Evolutionary conservation across 2,888 invertebrate species (phyloP).

Genomic region (Orthosia gracilis): DNA sequence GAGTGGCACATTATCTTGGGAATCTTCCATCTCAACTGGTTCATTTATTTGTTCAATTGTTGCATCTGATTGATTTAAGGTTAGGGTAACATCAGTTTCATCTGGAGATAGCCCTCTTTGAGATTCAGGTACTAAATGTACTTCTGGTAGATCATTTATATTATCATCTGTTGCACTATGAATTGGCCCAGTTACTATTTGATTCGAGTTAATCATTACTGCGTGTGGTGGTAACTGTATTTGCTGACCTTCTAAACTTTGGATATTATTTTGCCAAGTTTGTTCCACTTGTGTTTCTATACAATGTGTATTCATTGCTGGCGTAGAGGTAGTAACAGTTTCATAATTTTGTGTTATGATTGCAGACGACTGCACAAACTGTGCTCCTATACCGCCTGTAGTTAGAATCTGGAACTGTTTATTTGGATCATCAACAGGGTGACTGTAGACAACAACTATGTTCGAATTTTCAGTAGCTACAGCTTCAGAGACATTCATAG

Average conservation of each 20-base stretch:
- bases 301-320: conserved; percentile 86
- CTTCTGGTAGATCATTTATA: conserved; percentile 73
- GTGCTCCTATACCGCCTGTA: conserved; percentile 81
- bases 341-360: conserved; percentile 86
- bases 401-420: conserved; percentile 90
- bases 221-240: conserved; percentile 67
- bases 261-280: conserved; percentile 78
- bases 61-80: conserved; percentile 36
- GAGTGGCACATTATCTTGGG: neutral
- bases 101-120: conserved; percentile 56
- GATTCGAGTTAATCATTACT: conserved; percentile 61
- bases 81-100: conserved; percentile 49
- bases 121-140: conserved; percentile 65
- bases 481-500: conserved; percentile 89
- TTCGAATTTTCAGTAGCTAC: conserved; percentile 90
- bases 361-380: conserved; percentile 84
- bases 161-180: conserved; percentile 61
- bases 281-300: conserved; percentile 78
- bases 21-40: conserved; percentile 26
- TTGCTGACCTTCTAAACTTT: conserved; percentile 69
- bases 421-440: conserved; percentile 90
- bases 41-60: conserved; percentile 48
- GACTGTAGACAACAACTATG: conserved; percentile 92
- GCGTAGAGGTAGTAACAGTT: conserved; percentile 85
- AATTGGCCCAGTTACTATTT: conserved; percentile 59